Base-by-base conservation (phyloP, 2,113 vertebrate genomes). In the Pagrus major region DNA sequence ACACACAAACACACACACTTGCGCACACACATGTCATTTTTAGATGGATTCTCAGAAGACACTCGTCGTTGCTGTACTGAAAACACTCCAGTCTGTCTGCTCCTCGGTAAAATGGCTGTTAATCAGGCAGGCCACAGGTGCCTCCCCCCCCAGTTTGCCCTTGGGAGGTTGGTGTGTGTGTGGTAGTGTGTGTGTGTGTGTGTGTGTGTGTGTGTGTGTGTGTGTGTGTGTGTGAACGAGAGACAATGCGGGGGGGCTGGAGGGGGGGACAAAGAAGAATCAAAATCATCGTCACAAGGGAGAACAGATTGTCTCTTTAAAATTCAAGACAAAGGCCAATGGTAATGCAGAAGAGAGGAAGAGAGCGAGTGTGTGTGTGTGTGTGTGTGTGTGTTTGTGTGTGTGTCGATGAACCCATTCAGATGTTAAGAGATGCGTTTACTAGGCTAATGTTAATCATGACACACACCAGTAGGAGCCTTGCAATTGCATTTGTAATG, bases 51-150 rank as follows among this genome's bases (percentile, higher is more conserved):
- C 33, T 65, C 68, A 58, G 65, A 25, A 76, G 51, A 49, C 35
- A 35, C 21, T 63, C 4, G 1, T 49, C 11, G 14, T 31, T 70
- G 31, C 41, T 52, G 59, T 5, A 0, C 23, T 41, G 35, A 21
- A 65, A 87, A 78, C 44, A 6, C 78, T 39, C 33, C 4, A 16
- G 44, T 27, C 54, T 61, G 21, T 41, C 69, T 21, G 35, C 54
- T 75, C 12, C 63, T 58, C 35, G n/a, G 64, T 78, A 71, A 88
- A 86, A 86, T 82, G 71, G 76, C 70, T 83, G 86, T 84, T 78
- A 84, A 76, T 75, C 76, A 83, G 33, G 21, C 29, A 41, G 75
- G 64, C 74, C 52, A 82, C 87, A 89, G 75, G 77, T 90, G 65
- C 51, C 44, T 67, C 71, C 44, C 54, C 42, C 20, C 12, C 16